Percentiles rank a stretch among this genome's conserved stretches.
These are phyloP conservation scores for Ormia ochracea DNA, from an alignment of 2,888 invertebrate genomes.

Conservation along the genomic window DNA sequence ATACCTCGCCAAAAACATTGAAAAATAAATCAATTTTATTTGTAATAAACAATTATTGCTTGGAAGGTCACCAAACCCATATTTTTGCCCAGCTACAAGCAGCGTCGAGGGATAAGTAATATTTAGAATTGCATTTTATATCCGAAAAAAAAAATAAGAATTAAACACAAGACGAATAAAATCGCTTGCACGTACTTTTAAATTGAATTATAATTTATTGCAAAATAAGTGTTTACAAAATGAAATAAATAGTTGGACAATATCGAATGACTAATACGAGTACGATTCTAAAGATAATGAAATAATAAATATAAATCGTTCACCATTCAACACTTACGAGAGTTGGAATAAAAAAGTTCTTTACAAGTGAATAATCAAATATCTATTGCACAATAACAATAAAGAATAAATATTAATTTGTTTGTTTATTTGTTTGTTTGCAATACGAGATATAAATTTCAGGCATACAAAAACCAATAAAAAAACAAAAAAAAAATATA, in stretches of 20 bases:
- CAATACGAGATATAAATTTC: neutral
- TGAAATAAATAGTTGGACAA: neutral
- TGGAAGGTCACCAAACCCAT: no score
- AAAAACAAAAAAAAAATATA: neutral
- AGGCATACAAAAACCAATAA: neutral
- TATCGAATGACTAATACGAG: conserved; percentile 38
- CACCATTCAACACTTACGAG: neutral
- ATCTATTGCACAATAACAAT: neutral
- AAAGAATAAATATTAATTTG: neutral
- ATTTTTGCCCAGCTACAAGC: no score
- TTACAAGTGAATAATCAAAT: conserved; percentile 2
- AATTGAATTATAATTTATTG: neutral
- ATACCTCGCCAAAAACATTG: no score
- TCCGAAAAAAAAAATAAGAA: no score
- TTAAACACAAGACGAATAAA: neutral
- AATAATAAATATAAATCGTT: neutral
- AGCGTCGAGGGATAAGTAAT: no score
- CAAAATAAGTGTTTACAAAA: neutral
- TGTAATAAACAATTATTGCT: no score
- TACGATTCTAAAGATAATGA: conserved; percentile 3
- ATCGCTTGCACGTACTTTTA: neutral
- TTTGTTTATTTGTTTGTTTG: neutral
- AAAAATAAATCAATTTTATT: no score
- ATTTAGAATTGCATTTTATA: no score
- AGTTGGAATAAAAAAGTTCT: neutral